Evolutionary conservation across 2,888 invertebrate genomes (phyloP).

Genomic region (Philereme vetulata): DNA sequence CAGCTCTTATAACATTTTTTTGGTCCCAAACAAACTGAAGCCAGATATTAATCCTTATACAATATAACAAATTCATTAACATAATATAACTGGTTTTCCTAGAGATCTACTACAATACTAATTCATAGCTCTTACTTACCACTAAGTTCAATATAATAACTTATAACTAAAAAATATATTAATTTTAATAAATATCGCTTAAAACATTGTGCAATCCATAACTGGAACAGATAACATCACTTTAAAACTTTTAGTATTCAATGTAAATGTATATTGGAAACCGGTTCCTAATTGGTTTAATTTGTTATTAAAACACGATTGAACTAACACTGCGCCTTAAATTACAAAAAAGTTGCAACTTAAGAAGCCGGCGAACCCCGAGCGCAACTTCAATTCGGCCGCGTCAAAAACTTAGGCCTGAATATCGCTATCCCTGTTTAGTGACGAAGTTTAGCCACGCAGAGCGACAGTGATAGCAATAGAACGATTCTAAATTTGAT

Average conservation of each 20-base stretch:
- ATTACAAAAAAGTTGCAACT: too few relatives aligned
- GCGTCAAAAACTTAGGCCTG: too few relatives aligned
- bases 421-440: too few relatives aligned
- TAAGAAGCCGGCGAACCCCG: too few relatives aligned
- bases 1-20: background rate
- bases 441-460: too few relatives aligned
- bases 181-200: slow-evolving; percentile 42
- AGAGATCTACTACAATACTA: slow-evolving; percentile 28
- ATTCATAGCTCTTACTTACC: slow-evolving; percentile 29
- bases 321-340: background rate
- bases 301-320: background rate
- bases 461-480: too few relatives aligned
- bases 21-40: slow-evolving; percentile 8
- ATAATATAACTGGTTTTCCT: slow-evolving; percentile 21
- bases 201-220: slow-evolving; percentile 30
- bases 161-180: slow-evolving; percentile 28
- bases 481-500: too few relatives aligned
- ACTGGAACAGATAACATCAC: slow-evolving; percentile 4
- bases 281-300: slow-evolving; percentile 25
- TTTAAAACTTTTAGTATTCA: slow-evolving; percentile 5
- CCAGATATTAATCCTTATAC: background rate
- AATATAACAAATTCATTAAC: background rate
- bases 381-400: too few relatives aligned
- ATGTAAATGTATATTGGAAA: slow-evolving; percentile 8
- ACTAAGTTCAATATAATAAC: slow-evolving; percentile 35